phyloP scores from a whole-genome alignment of 64 coral and sea anemone species.

The Montipora foliosa region DNA sequence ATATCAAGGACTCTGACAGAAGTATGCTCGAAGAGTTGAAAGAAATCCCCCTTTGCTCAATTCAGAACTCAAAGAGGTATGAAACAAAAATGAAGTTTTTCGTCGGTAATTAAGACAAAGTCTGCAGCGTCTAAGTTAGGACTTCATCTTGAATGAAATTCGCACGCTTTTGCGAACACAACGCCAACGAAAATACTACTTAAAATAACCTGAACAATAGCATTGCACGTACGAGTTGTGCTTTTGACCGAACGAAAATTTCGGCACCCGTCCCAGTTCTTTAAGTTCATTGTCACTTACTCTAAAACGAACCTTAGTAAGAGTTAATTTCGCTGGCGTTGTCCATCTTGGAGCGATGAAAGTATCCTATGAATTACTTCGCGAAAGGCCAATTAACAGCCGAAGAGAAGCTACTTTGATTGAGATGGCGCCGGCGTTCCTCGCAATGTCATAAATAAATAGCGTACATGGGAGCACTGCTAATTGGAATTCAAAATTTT shows the following conservation, averaged over 20 bases:
- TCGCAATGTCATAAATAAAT: constrained; percentile 28
- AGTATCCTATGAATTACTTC: not conserved
- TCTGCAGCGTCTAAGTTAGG: not conserved
- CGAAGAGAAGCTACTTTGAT: not conserved
- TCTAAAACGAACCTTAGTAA: no score
- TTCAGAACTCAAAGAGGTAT: not conserved
- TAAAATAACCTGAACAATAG: not conserved
- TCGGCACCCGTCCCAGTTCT: no score
- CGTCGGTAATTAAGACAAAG: not conserved
- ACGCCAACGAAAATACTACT: not conserved
- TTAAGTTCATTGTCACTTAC: no score
- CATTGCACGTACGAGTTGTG: no score
- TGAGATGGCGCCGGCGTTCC: not conserved
- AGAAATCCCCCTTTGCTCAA: not conserved
- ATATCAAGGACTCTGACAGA: no score
- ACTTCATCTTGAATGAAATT: not conserved
- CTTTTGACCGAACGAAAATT: no score
- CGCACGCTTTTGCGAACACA: not conserved
- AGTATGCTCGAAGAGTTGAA: not conserved
- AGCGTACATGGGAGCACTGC: not conserved
- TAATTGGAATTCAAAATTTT: not conserved
- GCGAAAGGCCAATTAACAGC: not conserved
- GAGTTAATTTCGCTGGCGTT: not conserved
- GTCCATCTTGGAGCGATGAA: not conserved
- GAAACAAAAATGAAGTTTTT: not conserved